Evolutionary conservation across 2,797 vertebrate species (phyloP).

Genomic region (Argya squamiceps): DNA sequence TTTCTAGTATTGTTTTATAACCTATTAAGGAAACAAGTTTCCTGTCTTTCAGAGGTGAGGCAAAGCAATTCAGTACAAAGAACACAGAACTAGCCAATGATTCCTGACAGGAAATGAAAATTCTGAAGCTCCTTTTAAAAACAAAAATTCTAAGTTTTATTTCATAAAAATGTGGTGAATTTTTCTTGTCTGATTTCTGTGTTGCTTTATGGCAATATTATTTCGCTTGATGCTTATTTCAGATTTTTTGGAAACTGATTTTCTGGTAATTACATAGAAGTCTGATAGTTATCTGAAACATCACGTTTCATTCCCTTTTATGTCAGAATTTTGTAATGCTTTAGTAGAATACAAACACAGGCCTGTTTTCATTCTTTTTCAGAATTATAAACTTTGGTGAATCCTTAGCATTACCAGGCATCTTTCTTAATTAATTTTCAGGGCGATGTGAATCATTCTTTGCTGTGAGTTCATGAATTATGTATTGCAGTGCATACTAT

Average conservation of each 20-base stretch:
- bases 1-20: constrained; percentile 14
- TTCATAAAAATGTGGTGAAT: neutral
- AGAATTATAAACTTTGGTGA: neutral
- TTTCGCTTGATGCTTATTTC: neutral
- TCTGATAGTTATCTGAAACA: neutral
- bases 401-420: neutral
- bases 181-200: neutral
- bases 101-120: neutral
- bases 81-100: neutral
- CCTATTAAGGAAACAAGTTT: neutral
- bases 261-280: neutral
- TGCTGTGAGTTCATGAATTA: constrained; percentile 45
- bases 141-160: neutral
- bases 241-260: neutral
- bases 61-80: neutral
- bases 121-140: neutral
- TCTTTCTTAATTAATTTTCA: constrained; percentile 45
- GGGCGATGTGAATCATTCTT: constrained; percentile 14
- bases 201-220: neutral
- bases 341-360: neutral
- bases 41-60: neutral
- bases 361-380: neutral
- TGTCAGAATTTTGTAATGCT: neutral
- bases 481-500: neutral
- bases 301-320: neutral